Evolutionary conservation across 2,888 invertebrate genomes (phyloP).

Genomic region (Idaea dimidiata): DNA sequence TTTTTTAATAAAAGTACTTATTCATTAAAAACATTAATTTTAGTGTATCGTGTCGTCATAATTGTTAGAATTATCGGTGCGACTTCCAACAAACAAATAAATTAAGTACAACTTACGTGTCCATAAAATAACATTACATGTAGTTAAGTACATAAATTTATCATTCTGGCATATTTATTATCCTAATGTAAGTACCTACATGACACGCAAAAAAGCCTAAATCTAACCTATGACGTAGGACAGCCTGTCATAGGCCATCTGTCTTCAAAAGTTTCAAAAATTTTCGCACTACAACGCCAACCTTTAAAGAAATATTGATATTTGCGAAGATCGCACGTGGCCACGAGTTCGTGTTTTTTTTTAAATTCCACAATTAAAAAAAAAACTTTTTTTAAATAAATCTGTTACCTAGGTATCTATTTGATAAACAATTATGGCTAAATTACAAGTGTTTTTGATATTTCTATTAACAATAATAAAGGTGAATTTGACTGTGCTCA

Average conservation of each 20-base stretch:
- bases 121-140: no score
- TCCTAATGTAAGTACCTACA: not conserved
- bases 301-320: not conserved
- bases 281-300: not conserved
- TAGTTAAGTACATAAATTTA: no score
- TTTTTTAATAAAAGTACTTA: no score
- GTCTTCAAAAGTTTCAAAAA: not conserved
- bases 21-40: no score
- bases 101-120: no score
- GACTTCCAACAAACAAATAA: no score
- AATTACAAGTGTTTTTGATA: slow-evolving; percentile 9
- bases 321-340: not conserved
- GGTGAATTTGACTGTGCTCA: slow-evolving; percentile 38
- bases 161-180: no score
- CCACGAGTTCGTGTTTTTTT: not conserved
- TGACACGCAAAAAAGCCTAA: not conserved
- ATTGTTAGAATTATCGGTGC: no score
- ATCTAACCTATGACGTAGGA: not conserved
- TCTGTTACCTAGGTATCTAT: not conserved
- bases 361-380: not conserved
- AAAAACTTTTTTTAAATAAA: not conserved
- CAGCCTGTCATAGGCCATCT: not conserved
- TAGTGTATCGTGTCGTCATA: no score
- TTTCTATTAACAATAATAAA: slow-evolving; percentile 21
- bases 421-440: slow-evolving; percentile 8